Evolutionary conservation across 2,113 vertebrate genomes (phyloP).

Genomic region (Pedetes capensis): DNA sequence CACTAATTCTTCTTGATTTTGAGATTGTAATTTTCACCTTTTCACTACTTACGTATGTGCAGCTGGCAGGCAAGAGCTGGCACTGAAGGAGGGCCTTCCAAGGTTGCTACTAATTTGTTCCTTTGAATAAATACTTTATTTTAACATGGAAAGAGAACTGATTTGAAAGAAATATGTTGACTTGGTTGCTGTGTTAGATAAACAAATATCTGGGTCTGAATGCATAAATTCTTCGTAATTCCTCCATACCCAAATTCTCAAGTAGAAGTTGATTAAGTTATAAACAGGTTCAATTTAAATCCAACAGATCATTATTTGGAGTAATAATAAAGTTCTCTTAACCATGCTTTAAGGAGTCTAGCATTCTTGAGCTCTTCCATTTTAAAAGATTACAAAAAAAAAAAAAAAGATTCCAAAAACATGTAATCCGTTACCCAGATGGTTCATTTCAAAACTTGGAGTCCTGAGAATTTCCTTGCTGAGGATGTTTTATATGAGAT

Average conservation of each 20-base stretch:
- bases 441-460: not conserved
- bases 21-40: not conserved
- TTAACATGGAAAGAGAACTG: not conserved
- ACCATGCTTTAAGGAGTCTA: not conserved
- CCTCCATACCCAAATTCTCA: not conserved
- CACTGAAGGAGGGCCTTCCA: not conserved
- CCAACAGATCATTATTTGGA: not conserved
- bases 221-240: not conserved
- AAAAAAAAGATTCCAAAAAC: too few species aligned
- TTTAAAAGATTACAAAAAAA: slow-evolving; percentile 14
- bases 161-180: not conserved
- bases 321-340: not conserved
- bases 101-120: not conserved
- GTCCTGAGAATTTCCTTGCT: not conserved
- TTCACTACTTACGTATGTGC: not conserved
- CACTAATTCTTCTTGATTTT: not conserved
- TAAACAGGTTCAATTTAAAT: not conserved
- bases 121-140: not conserved
- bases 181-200: not conserved
- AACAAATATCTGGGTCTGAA: not conserved
- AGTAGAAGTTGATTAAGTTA: not conserved
- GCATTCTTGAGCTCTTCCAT: not conserved
- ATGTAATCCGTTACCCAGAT: not conserved
- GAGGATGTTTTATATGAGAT: not conserved
- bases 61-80: not conserved